phyloP scores from a whole-genome alignment of 2,797 vertebrate species.

The Orestias chungarensis region DNA sequence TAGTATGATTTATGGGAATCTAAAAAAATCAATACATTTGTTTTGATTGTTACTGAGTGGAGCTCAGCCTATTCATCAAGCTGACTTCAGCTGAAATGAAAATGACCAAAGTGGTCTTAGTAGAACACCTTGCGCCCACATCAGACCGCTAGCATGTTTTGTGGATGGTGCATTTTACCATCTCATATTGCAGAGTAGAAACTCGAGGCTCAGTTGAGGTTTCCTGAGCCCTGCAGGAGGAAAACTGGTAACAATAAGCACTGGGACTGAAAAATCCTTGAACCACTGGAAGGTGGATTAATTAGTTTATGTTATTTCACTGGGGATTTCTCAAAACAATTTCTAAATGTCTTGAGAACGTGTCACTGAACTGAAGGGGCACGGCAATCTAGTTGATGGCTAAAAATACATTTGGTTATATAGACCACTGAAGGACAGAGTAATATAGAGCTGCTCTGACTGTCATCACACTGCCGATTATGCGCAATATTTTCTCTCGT shows the following conservation, averaged over 20 bases:
- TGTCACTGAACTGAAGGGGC: conserved; percentile 67
- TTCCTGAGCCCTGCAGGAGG: conserved; percentile 54
- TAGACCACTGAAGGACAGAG: conserved; percentile 63
- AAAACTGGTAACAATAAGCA: conserved; percentile 46
- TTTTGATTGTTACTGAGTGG: conserved; percentile 48
- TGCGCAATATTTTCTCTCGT: conserved; percentile 48
- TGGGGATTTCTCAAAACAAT: conserved; percentile 77
- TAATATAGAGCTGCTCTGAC: conserved; percentile 44
- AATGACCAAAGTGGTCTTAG: conserved; percentile 42
- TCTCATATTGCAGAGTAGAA: conserved; percentile 36
- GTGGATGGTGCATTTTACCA: conserved; percentile 43
- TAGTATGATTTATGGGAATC: conserved; percentile 54
- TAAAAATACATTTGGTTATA: conserved; percentile 77
- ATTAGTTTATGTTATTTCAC: conserved; percentile 81
- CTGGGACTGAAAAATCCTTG: conserved; percentile 66
- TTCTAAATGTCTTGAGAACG: conserved; percentile 70
- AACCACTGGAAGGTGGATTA: conserved; percentile 76
- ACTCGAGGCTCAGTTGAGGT: conserved; percentile 39
- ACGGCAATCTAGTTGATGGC: conserved; percentile 77
- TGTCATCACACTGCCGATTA: conserved; percentile 48
- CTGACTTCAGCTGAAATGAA: conserved; percentile 57
- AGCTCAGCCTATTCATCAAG: conserved; percentile 60
- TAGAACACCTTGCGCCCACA: conserved; percentile 5
- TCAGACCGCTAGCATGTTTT: conserved; percentile 37
- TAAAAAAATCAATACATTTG: conserved; percentile 54